Percentiles rank a stretch among this genome's conserved stretches.
These are phyloP conservation scores for Picus viridis DNA, from an alignment of 2,797 vertebrate species.

Conservation along the genomic window DNA sequence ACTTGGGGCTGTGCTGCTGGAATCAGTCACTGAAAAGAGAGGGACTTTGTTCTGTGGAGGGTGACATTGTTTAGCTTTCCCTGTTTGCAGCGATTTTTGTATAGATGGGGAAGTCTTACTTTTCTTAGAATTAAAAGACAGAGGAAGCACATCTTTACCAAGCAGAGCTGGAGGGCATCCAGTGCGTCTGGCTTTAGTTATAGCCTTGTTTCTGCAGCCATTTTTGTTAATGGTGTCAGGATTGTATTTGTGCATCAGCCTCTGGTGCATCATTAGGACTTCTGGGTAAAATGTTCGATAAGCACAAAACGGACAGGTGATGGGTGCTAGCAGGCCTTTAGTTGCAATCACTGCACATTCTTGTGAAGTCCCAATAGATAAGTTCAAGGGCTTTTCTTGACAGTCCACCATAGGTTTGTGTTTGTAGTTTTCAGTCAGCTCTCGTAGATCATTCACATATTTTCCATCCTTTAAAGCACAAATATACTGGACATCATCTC, in stretches of 20 bases:
- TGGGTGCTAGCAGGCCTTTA: constrained; percentile 74
- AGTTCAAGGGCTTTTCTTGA: constrained; percentile 85
- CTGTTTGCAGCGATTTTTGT: constrained; percentile 69
- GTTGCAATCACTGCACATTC: constrained; percentile 73
- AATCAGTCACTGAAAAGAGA: constrained; percentile 59
- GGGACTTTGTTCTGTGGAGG: constrained; percentile 57
- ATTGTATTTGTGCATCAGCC: constrained; percentile 88
- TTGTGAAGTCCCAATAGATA: constrained; percentile 82
- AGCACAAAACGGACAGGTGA: constrained; percentile 85
- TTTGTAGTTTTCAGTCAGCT: constrained; percentile 18
- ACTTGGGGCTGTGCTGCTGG: constrained; percentile 70
- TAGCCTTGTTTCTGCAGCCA: constrained; percentile 58
- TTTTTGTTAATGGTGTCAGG: constrained; percentile 71
- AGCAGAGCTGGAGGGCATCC: constrained; percentile 93
- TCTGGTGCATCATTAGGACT: constrained; percentile 91
- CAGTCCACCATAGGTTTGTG: neutral
- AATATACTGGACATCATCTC: constrained; percentile 47
- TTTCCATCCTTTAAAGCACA: constrained; percentile 53
- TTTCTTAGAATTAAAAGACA: constrained; percentile 76
- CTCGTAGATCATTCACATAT: neutral
- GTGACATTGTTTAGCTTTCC: constrained; percentile 67
- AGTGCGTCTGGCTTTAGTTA: constrained; percentile 80
- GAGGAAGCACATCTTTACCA: constrained; percentile 89
- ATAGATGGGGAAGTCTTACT: constrained; percentile 78
- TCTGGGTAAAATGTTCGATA: constrained; percentile 94